phyloP scores from a whole-genome alignment of 30 jellyfish, hydroid and myxozoan species.

The Aurelia aurita complex sp. Pacific region DNA sequence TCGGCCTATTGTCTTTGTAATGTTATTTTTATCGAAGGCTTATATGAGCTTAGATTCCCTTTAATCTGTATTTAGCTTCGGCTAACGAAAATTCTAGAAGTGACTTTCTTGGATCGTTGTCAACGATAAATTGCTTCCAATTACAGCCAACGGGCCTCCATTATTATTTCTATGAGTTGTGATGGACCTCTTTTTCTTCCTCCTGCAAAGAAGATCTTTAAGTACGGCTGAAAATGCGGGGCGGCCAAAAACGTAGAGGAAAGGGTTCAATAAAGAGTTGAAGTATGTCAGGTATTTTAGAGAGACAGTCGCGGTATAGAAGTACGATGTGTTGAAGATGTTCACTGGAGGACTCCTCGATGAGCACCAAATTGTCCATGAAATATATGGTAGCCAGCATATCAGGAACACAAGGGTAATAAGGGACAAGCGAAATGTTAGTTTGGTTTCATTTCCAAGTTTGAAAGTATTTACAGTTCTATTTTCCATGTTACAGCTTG shows the following conservation, averaged over 20 bases:
- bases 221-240: slow-evolving; percentile 46
- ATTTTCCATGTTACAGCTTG: background rate
- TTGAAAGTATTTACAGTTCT: background rate
- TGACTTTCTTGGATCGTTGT: slow-evolving; percentile 3
- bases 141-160: slow-evolving; percentile 11
- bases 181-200: background rate
- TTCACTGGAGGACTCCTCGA: background rate
- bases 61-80: too few species aligned
- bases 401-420: slow-evolving; percentile 27
- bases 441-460: slow-evolving; percentile 10
- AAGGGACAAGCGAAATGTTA: slow-evolving; percentile 42
- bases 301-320: background rate
- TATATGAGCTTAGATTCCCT: too few species aligned
- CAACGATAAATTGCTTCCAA: slow-evolving; percentile 19
- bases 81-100: background rate
- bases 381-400: slow-evolving; percentile 51
- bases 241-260: slow-evolving; percentile 48
- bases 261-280: slow-evolving; percentile 42
- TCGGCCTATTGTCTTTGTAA: too few species aligned
- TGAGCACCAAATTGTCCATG: slow-evolving; percentile 37
- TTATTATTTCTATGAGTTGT: background rate
- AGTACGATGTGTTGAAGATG: slow-evolving; percentile 15
- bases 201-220: background rate
- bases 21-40: too few species aligned
- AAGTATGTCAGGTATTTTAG: slow-evolving; percentile 38